Evolutionary conservation across 1,140 invertebrate genomes (phyloP).

Genomic region (Diprion similis): DNA sequence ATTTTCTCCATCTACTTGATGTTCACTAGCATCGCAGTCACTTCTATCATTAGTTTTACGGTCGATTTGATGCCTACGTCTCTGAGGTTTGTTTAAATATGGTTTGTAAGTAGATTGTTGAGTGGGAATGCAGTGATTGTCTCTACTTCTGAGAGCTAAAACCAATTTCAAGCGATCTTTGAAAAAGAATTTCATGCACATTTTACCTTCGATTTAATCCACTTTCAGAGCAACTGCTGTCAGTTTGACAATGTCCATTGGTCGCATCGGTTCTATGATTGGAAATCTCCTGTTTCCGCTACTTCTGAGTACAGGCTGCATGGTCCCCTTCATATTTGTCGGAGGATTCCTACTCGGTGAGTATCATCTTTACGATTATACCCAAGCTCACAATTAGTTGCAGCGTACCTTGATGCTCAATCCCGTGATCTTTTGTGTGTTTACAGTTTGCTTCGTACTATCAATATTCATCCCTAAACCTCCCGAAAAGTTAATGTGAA

Average conservation of each 20-base stretch:
- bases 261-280: conserved; percentile 54
- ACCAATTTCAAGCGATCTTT: too few relatives aligned
- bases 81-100: conserved; percentile 45
- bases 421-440: neutral
- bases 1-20: conserved; percentile 57
- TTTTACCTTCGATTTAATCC: neutral
- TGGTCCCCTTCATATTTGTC: conserved; percentile 53
- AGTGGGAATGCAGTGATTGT: too few relatives aligned
- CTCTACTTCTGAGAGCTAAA: too few relatives aligned
- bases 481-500: conserved; percentile 15
- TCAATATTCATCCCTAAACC: too few relatives aligned
- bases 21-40: conserved; percentile 55
- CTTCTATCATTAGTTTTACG: conserved; percentile 58
- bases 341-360: conserved; percentile 24
- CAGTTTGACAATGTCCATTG: conserved; percentile 52
- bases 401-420: neutral
- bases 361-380: neutral
- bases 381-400: neutral
- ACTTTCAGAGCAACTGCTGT: conserved; percentile 58
- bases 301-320: conserved; percentile 49
- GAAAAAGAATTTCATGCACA: too few relatives aligned
- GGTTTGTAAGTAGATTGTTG: neutral
- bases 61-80: conserved; percentile 62
- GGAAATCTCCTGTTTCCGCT: conserved; percentile 58
- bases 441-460: too few relatives aligned